These are phyloP conservation scores for Butastur rufipennis DNA, from an alignment of 2,113 vertebrate species.

Conservation along the genomic window DNA sequence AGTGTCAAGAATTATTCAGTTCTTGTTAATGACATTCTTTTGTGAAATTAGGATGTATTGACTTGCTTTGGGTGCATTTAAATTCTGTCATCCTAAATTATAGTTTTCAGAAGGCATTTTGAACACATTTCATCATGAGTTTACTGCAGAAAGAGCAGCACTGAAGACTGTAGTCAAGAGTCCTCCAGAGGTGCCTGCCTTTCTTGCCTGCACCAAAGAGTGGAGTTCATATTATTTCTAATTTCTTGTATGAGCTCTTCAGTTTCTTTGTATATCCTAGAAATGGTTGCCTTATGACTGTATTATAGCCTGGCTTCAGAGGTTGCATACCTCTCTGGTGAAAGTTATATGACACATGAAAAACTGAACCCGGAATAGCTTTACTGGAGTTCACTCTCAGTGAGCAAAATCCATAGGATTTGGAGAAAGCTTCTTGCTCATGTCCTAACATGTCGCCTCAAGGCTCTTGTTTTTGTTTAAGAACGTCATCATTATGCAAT, in stretches of 20 bases:
- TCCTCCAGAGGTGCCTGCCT: background rate
- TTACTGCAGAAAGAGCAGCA: background rate
- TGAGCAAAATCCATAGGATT: background rate
- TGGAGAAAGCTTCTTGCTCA: background rate
- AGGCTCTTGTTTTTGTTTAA: background rate
- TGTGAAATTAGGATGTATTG: background rate
- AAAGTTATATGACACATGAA: background rate
- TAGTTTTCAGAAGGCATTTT: background rate
- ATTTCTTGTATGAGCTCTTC: background rate
- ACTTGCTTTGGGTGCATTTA: background rate
- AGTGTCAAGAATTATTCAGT: background rate
- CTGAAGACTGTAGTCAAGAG: background rate
- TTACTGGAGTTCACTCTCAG: background rate
- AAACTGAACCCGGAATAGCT: background rate
- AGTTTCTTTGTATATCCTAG: background rate
- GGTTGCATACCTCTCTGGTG: background rate
- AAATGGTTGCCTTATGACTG: background rate
- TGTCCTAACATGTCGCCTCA: background rate
- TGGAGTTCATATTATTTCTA: background rate
- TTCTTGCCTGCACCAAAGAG: background rate
- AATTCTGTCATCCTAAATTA: background rate
- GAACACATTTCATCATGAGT: background rate
- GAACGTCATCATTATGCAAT: background rate
- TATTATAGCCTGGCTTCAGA: background rate
- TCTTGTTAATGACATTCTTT: background rate